Percentiles rank a stretch among this genome's conserved stretches.
These are phyloP conservation scores for Sylvietta virens DNA, from an alignment of 2,113 vertebrate species.

Conservation along the genomic window DNA sequence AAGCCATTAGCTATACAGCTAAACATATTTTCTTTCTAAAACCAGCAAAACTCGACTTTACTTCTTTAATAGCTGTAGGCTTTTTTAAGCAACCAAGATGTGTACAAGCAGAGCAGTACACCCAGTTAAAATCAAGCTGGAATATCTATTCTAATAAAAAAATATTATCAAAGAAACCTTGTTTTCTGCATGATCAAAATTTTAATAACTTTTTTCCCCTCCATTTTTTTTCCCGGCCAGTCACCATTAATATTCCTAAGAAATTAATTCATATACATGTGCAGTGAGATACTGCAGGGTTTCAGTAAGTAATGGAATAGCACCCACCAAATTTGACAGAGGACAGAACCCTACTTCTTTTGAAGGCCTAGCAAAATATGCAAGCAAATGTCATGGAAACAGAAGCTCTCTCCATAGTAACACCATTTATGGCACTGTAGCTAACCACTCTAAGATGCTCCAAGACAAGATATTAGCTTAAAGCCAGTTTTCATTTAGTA, in stretches of 20 bases:
- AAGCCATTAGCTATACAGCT: neutral
- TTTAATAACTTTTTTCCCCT: neutral
- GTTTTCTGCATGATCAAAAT: neutral
- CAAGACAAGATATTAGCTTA: conserved; percentile 62
- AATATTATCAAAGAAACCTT: neutral
- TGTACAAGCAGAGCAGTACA: neutral
- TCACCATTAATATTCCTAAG: neutral
- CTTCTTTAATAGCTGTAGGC: neutral
- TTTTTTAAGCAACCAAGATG: conserved; percentile 29
- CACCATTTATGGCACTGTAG: conserved; percentile 50
- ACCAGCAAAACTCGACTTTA: neutral
- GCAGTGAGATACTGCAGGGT: neutral
- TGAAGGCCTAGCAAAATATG: conserved; percentile 70
- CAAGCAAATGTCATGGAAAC: conserved; percentile 80
- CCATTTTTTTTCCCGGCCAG: neutral
- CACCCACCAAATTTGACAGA: conserved; percentile 37
- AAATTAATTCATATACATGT: conserved; percentile 6
- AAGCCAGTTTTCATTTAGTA: conserved; percentile 53
- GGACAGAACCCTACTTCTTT: conserved; percentile 60
- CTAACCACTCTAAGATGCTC: conserved; percentile 60
- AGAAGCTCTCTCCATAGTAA: conserved; percentile 78
- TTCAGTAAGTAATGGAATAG: conserved; percentile 28
- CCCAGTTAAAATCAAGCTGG: neutral
- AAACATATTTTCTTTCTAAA: neutral
- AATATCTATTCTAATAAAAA: neutral